Evolutionary conservation across 1,140 invertebrate species (phyloP), one percentile per base, ranked within the genome.

Genomic region (Patella vulgata): DNA sequence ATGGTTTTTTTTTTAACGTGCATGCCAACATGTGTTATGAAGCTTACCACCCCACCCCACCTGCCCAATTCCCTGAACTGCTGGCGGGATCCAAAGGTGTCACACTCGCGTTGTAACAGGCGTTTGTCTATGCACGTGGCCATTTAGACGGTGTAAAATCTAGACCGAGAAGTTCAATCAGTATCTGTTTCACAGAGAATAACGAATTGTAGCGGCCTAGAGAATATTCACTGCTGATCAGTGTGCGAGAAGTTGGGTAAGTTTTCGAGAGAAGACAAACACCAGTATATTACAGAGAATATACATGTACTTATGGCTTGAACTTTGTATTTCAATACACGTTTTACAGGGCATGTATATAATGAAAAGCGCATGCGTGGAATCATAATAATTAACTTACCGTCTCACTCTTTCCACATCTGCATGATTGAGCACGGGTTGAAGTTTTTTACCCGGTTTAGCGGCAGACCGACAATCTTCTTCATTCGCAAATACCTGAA

Each of bases 181-280:
- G 61, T 0, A 86, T 83, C 2, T 87, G 78, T 0, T 86, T 67
- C 11, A 89, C 84, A 83, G 90, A 91, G 4, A 87, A 82, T 3
- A 88, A 71, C 60, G 90, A 85, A 68, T n/a, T n/a, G n/a, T n/a
- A n/a, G n/a, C n/a, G n/a, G n/a, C n/a, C n/a, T n/a, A n/a, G n/a
- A n/a, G n/a, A n/a, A n/a, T n/a, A n/a, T n/a, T n/a, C n/a, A n/a
- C n/a, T n/a, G n/a, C n/a, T n/a, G n/a, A n/a, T n/a, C n/a, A n/a
- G n/a, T n/a, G n/a, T n/a, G n/a, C n/a, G n/a, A n/a, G n/a, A n/a
- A n/a, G n/a, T 91, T 90, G 59, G 91, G 63, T 70, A 91, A 90
- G 70, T 91, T 91, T 42, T 85, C 79, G 74, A 91, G 90, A 21
- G 88, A 88, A 66, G 89, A 89, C 63, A 46, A 60, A 61, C 3